A percentile compares a stretch with the other conserved stretches of the same genome.
These are phyloP conservation scores for Vollenhovia emeryi DNA, from an alignment of 1,140 invertebrate species.

Conservation along the genomic window DNA sequence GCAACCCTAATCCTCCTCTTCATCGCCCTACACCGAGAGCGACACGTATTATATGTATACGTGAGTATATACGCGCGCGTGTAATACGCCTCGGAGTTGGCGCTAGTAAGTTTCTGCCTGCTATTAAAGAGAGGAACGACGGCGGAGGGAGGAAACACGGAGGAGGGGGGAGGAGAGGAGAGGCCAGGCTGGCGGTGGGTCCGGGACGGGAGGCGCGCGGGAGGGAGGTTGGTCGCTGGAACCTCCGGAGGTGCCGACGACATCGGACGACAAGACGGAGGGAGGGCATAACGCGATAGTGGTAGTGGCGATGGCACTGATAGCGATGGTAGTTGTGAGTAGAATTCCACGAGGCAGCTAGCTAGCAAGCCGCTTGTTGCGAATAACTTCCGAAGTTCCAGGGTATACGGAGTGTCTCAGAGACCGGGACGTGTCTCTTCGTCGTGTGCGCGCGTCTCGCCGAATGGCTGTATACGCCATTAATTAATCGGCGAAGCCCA, in stretches of 20 bases:
- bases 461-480: background rate
- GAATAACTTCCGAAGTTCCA: constrained; percentile 79
- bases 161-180: background rate
- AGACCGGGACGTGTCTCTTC: background rate
- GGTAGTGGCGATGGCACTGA: constrained; percentile 27
- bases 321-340: constrained; percentile 31
- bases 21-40: background rate
- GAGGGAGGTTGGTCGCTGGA: constrained; percentile 20
- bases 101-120: constrained; percentile 51
- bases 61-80: background rate
- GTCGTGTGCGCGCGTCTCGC: background rate
- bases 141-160: constrained; percentile 62
- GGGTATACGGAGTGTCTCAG: constrained; percentile 28
- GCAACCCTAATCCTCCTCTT: constrained; percentile 13
- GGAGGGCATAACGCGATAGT: constrained; percentile 36
- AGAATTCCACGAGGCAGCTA: constrained; percentile 74
- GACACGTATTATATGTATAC: constrained; percentile 10
- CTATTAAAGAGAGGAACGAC: constrained; percentile 64
- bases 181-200: background rate
- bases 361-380: constrained; percentile 79
- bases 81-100: constrained; percentile 5
- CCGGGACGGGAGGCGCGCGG: background rate
- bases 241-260: constrained; percentile 39
- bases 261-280: constrained; percentile 27
- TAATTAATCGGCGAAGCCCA: background rate